Conservation (phyloP, 2,797 vertebrate genomes). For the Amphiprion clarkii region DNA sequence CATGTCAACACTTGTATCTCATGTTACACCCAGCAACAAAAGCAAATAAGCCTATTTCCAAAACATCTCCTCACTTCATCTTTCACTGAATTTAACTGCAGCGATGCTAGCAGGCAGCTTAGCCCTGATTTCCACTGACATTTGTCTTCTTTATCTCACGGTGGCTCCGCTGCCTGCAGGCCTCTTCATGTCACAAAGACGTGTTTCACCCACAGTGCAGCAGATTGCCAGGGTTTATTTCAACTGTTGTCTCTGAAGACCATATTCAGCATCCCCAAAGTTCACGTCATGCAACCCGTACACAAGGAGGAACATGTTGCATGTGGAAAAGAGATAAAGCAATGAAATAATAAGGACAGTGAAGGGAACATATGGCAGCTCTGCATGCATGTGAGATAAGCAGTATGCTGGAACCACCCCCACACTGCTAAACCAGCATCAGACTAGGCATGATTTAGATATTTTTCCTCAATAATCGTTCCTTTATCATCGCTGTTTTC, state of each 20-base stretch:
- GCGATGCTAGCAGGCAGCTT: slow-evolving; percentile 10
- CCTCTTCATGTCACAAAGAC: slow-evolving; percentile 38
- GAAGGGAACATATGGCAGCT: slow-evolving; percentile 65
- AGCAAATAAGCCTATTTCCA: too few species aligned
- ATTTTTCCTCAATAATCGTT: slow-evolving; percentile 14
- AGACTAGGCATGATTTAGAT: slow-evolving; percentile 13
- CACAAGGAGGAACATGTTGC: background rate
- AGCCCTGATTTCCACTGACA: slow-evolving; percentile 48
- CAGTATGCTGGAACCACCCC: slow-evolving; percentile 41
- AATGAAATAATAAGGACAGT: slow-evolving; percentile 9
- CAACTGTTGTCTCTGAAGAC: background rate
- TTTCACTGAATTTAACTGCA: background rate
- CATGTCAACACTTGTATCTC: too few species aligned
- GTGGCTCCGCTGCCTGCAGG: slow-evolving; percentile 43
- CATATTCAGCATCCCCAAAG: background rate
- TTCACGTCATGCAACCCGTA: background rate
- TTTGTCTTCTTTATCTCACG: slow-evolving; percentile 44
- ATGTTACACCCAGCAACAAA: too few species aligned
- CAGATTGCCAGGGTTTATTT: slow-evolving; percentile 25
- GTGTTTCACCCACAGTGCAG: slow-evolving; percentile 28
- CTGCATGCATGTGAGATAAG: slow-evolving; percentile 60
- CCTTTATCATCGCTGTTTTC: background rate
- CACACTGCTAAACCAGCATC: slow-evolving; percentile 20
- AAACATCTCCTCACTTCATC: background rate
- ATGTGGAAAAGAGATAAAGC: background rate